Percentiles rank a stretch among this genome's conserved stretches.
Evolutionary conservation across 2,888 invertebrate species (phyloP).

Genomic region (Poecilus cupreus): DNA sequence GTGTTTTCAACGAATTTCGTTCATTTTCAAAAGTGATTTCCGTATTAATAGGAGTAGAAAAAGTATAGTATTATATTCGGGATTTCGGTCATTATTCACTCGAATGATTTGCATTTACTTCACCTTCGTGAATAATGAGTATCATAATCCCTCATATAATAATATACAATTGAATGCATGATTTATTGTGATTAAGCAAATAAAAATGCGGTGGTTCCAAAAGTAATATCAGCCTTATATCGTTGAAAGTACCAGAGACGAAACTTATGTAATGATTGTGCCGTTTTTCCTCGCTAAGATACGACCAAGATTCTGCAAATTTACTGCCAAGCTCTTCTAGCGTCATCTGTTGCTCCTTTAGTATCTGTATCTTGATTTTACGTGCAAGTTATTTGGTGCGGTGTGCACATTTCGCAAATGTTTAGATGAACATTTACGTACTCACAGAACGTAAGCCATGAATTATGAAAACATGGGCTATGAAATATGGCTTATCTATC

Average conservation of each 20-base stretch:
- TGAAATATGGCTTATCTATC: conserved; percentile 12
- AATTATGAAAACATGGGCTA: neutral
- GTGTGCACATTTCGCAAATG: neutral
- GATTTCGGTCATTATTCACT: too few relatives aligned
- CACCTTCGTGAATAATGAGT: too few relatives aligned
- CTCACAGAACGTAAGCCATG: neutral
- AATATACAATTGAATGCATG: neutral
- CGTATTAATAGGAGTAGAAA: too few relatives aligned
- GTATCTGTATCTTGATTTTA: neutral
- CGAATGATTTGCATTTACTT: too few relatives aligned
- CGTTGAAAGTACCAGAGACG: neutral
- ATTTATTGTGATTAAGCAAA: neutral
- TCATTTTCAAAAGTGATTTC: too few relatives aligned
- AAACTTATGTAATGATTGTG: neutral
- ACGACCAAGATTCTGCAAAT: neutral
- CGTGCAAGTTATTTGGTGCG: neutral
- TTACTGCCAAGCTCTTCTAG: neutral
- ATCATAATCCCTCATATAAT: too few relatives aligned
- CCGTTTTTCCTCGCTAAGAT: neutral
- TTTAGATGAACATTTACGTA: conserved; percentile 1
- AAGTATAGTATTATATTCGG: too few relatives aligned
- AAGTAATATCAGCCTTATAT: neutral
- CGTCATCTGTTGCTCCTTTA: conserved; percentile 8
- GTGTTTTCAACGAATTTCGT: too few relatives aligned
- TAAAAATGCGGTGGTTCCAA: too few relatives aligned